Percentiles rank a stretch among this genome's conserved stretches.
Conservation (phyloP, 1,140 invertebrate genomes). For the Pseudomyrmex dendroicus region DNA sequence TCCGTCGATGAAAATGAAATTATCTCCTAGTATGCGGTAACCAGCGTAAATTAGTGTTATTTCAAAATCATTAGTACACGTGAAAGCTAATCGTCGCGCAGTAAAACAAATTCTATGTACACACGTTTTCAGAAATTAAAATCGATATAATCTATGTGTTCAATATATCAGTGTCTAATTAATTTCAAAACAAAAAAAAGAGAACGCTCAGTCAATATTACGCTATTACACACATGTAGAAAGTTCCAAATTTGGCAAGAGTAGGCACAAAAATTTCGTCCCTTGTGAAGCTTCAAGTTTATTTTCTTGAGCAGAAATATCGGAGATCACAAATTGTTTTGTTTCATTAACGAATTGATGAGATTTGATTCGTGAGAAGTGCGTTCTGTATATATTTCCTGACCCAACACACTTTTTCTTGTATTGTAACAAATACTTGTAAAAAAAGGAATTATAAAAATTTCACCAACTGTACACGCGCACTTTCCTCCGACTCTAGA, state of each 20-base stretch:
- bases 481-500: not conserved
- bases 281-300: not conserved
- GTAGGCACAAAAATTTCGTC: not conserved
- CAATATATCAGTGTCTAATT: not conserved
- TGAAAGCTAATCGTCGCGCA: not conserved
- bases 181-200: not conserved
- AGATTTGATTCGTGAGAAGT: not conserved
- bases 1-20: not conserved
- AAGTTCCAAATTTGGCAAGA: not conserved
- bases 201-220: not conserved
- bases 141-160: too few species aligned
- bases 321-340: not conserved
- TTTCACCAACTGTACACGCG: not conserved
- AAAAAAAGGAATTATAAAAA: not conserved
- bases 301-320: not conserved
- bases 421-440: not conserved
- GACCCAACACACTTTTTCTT: not conserved
- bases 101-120: not conserved
- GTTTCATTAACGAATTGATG: too few species aligned
- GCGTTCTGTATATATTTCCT: not conserved
- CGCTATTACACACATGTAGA: not conserved
- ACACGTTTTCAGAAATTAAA: not conserved
- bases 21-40: not conserved
- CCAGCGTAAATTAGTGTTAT: not conserved
- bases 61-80: not conserved